Percentiles rank a stretch among this genome's conserved stretches.
These are phyloP conservation scores for Cheilosia scutellata DNA, from an alignment of 2,888 invertebrate species.

Conservation along the genomic window DNA sequence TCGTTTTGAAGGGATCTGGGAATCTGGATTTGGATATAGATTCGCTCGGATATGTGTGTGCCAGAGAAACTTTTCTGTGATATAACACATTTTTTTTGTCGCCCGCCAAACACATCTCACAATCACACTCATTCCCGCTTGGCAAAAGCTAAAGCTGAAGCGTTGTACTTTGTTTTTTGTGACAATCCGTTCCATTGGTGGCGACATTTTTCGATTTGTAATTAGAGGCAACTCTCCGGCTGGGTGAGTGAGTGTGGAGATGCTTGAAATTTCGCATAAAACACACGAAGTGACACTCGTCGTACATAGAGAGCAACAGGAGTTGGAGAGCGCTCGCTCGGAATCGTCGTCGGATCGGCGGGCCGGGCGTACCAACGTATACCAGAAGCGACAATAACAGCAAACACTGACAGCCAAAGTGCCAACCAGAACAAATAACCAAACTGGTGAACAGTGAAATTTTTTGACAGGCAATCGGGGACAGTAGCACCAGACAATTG, in stretches of 20 bases:
- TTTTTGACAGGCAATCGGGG: slow-evolving; percentile 75
- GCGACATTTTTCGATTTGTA: slow-evolving; percentile 75
- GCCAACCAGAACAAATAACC: slow-evolving; percentile 68
- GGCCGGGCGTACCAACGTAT: slow-evolving; percentile 9
- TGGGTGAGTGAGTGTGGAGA: slow-evolving; percentile 55
- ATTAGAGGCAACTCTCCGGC: slow-evolving; percentile 66
- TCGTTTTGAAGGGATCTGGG: slow-evolving; percentile 74
- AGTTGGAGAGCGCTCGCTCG: slow-evolving; percentile 24
- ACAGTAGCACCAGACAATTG: slow-evolving; percentile 71
- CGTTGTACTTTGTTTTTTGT: slow-evolving; percentile 65
- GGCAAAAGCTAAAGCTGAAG: slow-evolving; percentile 15
- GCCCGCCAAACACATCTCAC: slow-evolving; percentile 53
- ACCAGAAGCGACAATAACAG: slow-evolving; percentile 62
- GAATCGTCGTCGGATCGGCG: slow-evolving; percentile 39
- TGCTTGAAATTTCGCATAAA: slow-evolving; percentile 71
- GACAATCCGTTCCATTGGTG: slow-evolving; percentile 74
- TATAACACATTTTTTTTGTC: not conserved
- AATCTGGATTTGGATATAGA: slow-evolving; percentile 73
- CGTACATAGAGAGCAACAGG: slow-evolving; percentile 41
- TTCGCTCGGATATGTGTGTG: slow-evolving; percentile 58
- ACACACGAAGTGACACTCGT: slow-evolving; percentile 64
- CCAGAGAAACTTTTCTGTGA: slow-evolving; percentile 62
- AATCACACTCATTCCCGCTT: slow-evolving; percentile 36
- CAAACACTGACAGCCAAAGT: slow-evolving; percentile 63
- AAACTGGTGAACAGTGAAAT: slow-evolving; percentile 66